Evolutionary conservation across 2,113 vertebrate genomes (phyloP).

Genomic region (Onychostruthus taczanowskii): DNA sequence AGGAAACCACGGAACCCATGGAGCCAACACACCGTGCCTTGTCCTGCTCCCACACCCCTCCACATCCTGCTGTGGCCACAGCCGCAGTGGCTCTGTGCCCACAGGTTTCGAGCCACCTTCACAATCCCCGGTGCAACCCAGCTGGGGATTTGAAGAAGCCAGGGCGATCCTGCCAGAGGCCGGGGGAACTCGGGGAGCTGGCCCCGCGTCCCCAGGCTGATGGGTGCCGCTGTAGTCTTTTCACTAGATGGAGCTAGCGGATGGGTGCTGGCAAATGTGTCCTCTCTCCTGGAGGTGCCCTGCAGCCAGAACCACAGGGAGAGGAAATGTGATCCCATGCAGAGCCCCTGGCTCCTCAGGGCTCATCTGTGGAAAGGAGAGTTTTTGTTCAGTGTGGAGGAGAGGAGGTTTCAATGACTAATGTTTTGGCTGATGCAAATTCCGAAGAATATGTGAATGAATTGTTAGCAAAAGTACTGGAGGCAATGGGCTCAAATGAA

Average conservation of each 20-base stretch:
- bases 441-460: not conserved
- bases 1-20: not conserved
- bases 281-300: not conserved
- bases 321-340: not conserved
- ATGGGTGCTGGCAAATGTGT: constrained; percentile 1
- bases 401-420: not conserved
- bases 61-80: not conserved
- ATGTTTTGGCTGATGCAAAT: not conserved
- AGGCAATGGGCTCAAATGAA: not conserved
- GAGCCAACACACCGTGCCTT: not conserved
- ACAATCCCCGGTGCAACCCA: not conserved
- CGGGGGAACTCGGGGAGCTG: rapidly evolving
- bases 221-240: not conserved
- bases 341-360: not conserved
- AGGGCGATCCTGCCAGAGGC: not conserved
- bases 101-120: not conserved
- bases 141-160: not conserved
- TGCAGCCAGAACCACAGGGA: not conserved
- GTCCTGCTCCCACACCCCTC: not conserved
- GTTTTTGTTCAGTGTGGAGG: not conserved
- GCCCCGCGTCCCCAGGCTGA: not conserved
- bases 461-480: not conserved
- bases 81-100: not conserved
- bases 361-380: not conserved
- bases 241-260: constrained; percentile 56